These are phyloP conservation scores for Drosophila elegans DNA, from an alignment of 1,140 invertebrate genomes.

Conservation along the genomic window DNA sequence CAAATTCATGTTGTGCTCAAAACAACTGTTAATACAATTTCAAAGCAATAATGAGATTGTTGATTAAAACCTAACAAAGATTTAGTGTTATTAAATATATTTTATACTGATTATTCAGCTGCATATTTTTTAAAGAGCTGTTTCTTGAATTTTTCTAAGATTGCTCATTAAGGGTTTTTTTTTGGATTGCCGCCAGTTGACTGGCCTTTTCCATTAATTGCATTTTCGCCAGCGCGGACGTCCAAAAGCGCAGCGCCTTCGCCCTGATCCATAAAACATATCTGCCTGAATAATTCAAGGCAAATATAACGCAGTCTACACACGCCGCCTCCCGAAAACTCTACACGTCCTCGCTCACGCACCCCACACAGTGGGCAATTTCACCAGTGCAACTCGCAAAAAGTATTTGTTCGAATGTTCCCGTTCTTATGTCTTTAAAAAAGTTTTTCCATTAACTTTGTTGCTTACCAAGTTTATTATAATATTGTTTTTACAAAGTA, in stretches of 20 bases:
- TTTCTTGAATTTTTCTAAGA: background rate
- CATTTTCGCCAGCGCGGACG: conserved; percentile 43
- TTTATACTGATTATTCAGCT: background rate
- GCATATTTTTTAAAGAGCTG: background rate
- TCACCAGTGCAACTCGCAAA: too few species aligned
- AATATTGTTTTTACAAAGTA: too few species aligned
- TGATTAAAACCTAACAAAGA: background rate
- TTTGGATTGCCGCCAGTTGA: background rate
- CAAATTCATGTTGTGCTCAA: too few species aligned
- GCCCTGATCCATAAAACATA: conserved; percentile 69
- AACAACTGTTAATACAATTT: too few species aligned
- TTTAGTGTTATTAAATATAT: background rate
- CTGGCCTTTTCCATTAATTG: conserved; percentile 54
- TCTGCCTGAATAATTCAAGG: conserved; percentile 73
- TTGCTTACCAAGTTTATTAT: too few species aligned
- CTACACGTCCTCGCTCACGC: conserved; percentile 18
- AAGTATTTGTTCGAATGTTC: background rate
- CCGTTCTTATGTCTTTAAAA: too few species aligned
- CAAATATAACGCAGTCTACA: conserved; percentile 81
- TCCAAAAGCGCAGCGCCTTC: conserved; percentile 68
- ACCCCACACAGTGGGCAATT: conserved; percentile 15
- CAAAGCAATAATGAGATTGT: too few species aligned
- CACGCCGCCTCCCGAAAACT: conserved; percentile 12
- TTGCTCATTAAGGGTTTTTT: background rate
- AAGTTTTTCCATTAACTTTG: too few species aligned